Evolutionary conservation across 2,113 vertebrate genomes (phyloP).

Genomic region (Microtus ochrogaster): DNA sequence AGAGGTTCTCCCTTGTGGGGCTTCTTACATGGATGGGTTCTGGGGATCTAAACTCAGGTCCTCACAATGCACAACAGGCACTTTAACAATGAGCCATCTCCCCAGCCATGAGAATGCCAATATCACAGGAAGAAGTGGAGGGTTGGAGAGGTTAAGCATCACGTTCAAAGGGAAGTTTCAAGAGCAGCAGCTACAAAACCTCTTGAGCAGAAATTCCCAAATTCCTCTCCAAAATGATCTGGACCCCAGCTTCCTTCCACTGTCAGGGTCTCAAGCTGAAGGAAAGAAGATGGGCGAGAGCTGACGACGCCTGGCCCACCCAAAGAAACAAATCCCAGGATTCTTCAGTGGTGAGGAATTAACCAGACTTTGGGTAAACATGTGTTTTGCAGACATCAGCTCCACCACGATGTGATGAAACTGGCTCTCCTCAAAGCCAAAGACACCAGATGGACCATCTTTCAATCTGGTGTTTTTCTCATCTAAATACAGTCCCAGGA

Average conservation of each 20-base stretch:
- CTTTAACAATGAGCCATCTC: background rate
- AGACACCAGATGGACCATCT: slow-evolving; percentile 79
- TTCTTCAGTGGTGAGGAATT: slow-evolving; percentile 48
- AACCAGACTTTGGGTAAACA: slow-evolving; percentile 77
- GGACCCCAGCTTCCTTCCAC: background rate
- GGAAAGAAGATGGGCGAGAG: background rate
- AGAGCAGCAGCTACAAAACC: background rate
- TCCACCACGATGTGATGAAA: slow-evolving; percentile 78
- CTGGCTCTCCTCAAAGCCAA: slow-evolving; percentile 76
- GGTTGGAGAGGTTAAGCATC: background rate
- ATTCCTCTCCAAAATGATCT: background rate
- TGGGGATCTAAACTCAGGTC: background rate
- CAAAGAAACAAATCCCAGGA: slow-evolving; percentile 45
- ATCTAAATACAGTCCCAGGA: slow-evolving; percentile 77
- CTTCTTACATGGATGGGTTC: background rate
- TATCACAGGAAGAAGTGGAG: background rate
- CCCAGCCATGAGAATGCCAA: background rate
- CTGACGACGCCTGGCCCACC: background rate
- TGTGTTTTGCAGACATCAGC: slow-evolving; percentile 77
- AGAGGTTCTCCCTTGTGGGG: background rate
- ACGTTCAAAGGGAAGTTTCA: background rate
- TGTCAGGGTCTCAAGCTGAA: background rate
- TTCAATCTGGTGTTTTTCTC: slow-evolving; percentile 81
- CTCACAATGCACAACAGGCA: background rate
- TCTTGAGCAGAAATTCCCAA: background rate